These are phyloP conservation scores for Strix aluco DNA, from an alignment of 2,113 vertebrate species.

Conservation along the genomic window DNA sequence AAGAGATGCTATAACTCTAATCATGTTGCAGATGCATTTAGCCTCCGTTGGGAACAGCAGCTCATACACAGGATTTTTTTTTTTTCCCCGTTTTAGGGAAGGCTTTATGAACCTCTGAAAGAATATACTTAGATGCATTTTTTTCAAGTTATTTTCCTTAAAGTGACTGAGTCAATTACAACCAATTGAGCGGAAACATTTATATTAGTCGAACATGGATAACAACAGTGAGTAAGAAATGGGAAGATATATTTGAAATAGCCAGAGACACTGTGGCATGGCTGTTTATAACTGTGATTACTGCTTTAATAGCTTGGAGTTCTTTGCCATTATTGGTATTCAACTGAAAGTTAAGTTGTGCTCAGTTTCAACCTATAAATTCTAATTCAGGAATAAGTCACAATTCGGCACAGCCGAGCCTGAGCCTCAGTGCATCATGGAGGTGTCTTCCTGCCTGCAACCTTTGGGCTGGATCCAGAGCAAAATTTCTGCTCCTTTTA, in stretches of 20 bases:
- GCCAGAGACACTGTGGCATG: background rate
- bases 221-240: background rate
- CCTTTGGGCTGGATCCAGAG: background rate
- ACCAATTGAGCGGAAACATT: background rate
- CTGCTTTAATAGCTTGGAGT: background rate
- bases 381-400: background rate
- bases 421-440: rapidly evolving
- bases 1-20: background rate
- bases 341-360: background rate
- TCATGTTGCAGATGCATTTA: background rate
- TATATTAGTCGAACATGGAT: background rate
- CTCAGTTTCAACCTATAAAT: background rate
- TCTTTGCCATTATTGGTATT: background rate
- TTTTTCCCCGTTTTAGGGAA: background rate
- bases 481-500: background rate
- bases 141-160: background rate
- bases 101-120: background rate
- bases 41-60: background rate
- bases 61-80: background rate
- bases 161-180: background rate
- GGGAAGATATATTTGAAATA: background rate
- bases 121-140: background rate
- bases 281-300: background rate
- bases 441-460: background rate
- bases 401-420: rapidly evolving